Base-by-base conservation (phyloP, 1,140 invertebrate species). In the Atopsyche davidsoni region DNA sequence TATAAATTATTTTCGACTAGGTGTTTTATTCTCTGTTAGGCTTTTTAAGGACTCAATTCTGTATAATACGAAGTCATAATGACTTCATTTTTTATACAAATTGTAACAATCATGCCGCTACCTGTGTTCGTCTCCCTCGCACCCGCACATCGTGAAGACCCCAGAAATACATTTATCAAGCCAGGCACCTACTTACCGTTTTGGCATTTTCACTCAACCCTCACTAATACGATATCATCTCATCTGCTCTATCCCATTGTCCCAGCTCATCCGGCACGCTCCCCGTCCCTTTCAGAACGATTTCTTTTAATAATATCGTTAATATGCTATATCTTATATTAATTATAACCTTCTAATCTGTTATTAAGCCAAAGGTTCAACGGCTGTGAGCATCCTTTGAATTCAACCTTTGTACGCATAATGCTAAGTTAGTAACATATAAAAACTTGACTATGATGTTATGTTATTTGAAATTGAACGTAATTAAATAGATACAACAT, bases 161-260 rank as follows among this genome's bases (percentile, higher is more conserved):
- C 46, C 14, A 55, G 49, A 54, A 46, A 55, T 34, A 44, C 53
- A 56, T 54, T 48, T 45, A 54, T 56, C 53, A 51, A 22, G 38
- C 46, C 23, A 41, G 46, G 28, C 34, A 44, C 24, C 55, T 31
- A 52, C 46, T 52, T 49, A 52, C 38, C 46, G 23, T 43, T 48
- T 46, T 56, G 44, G 53, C 53, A 46, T 56, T 46, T 51, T 32
- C 48, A 51, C 50, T 46, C 48, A 52, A 57, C 55, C 55, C 55
- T 57, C 34, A 52, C 49, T 57, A 57, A 57, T 57, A 52, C 40
- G 50, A 18, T 45, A 34, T 23, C 23, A 32, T 32, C 45, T 35
- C 35, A 46, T 47, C 23, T 47, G 16, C 46, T 48, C 25, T 24
- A 19, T 36, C 38, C 9, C 34, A 34, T 28, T 9, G 23, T 28